Conservation (phyloP, 2,113 vertebrate genomes). For the Xenus cinereus region DNA sequence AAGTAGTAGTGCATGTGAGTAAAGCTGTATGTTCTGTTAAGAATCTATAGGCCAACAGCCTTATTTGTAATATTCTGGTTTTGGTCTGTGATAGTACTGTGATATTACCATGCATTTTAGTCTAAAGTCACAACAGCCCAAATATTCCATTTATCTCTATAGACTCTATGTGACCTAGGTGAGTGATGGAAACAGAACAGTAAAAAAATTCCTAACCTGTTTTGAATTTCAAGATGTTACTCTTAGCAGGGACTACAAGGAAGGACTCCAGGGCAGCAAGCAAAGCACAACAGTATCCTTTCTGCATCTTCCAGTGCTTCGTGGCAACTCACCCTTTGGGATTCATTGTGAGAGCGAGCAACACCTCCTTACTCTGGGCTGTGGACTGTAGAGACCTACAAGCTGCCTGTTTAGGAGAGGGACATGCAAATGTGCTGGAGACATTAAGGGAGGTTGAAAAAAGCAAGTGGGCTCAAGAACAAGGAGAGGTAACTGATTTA, state of each 20-base stretch:
- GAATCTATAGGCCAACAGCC: neutral
- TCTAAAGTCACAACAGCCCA: neutral
- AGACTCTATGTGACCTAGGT: neutral
- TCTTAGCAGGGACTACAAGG: neutral
- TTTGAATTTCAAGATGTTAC: neutral
- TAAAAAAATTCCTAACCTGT: neutral
- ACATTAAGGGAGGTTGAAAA: neutral
- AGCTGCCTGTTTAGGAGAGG: neutral
- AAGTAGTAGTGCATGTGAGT: neutral
- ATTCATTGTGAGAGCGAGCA: neutral
- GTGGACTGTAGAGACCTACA: neutral
- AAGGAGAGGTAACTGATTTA: neutral
- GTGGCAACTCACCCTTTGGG: neutral
- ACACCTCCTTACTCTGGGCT: neutral
- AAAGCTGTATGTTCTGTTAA: neutral
- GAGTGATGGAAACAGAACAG: neutral
- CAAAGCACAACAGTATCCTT: neutral
- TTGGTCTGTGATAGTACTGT: neutral
- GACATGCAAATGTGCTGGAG: fast-evolving
- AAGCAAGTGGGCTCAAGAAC: neutral
- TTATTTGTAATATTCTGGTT: neutral
- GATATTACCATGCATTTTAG: neutral
- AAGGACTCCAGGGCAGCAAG: neutral
- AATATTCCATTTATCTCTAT: neutral
- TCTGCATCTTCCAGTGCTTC: neutral